phyloP scores from a whole-genome alignment of 1,140 invertebrate species.

The Eueides isabella region DNA sequence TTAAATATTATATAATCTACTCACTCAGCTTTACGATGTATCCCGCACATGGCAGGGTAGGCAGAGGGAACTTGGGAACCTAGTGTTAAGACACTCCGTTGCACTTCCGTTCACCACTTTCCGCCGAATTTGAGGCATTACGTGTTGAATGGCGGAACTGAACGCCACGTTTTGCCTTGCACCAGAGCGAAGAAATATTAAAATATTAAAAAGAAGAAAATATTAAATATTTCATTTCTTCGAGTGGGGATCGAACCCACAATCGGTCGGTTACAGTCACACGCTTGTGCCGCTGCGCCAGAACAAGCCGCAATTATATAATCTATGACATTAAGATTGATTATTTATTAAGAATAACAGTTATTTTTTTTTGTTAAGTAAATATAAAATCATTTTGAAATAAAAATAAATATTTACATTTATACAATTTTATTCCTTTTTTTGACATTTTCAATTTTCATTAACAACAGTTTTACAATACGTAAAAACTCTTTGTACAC shows the following conservation, averaged over 20 bases:
- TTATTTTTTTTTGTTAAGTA: no score
- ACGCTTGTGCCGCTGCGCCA: no score
- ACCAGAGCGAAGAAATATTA: not conserved
- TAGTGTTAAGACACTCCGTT: not conserved
- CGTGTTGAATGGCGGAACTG: no score
- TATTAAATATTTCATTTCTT: not conserved
- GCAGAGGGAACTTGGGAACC: not conserved
- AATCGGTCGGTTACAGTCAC: no score
- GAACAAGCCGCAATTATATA: no score
- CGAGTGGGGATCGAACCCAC: no score
- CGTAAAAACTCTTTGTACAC: slow-evolving; percentile 13
- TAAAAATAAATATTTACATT: not conserved
- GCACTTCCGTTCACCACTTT: not conserved
- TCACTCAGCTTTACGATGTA: not conserved
- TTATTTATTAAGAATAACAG: no score
- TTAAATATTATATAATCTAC: no score
- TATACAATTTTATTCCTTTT: slow-evolving; percentile 1
- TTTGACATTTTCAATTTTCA: not conserved
- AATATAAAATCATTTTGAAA: no score
- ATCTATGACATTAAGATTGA: no score
- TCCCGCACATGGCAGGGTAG: not conserved
- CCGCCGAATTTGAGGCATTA: not conserved
- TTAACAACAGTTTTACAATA: slow-evolving; percentile 17
- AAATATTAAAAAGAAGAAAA: no score
- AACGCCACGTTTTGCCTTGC: not conserved